phyloP scores from a whole-genome alignment of 1,140 invertebrate genomes.

The Caenorhabditis briggsae region DNA sequence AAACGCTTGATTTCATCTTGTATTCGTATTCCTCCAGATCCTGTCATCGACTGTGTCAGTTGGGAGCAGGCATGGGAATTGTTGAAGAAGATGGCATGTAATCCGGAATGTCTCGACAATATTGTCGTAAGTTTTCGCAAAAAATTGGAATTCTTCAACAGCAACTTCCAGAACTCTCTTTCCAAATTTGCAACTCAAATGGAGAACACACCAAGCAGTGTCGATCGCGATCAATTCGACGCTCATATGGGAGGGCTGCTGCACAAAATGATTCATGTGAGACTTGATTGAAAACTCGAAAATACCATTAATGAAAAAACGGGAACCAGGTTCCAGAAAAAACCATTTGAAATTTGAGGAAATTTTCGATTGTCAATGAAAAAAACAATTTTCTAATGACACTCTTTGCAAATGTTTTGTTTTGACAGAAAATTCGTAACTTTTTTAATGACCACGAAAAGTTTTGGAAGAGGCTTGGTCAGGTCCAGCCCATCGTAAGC shows the following conservation, averaged over 20 bases:
- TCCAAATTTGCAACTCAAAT: constrained; percentile 72
- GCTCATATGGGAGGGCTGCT: constrained; percentile 76
- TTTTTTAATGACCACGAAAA: too few relatives aligned
- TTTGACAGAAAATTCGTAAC: background rate
- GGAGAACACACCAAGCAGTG: constrained; percentile 67
- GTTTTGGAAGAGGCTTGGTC: too few relatives aligned
- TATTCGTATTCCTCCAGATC: constrained; percentile 62
- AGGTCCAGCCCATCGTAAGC: too few relatives aligned
- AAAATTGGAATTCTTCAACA: too few relatives aligned
- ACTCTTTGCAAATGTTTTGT: too few relatives aligned
- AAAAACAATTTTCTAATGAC: too few relatives aligned
- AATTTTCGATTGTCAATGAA: too few relatives aligned
- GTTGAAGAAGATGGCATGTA: constrained; percentile 80
- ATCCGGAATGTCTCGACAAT: constrained; percentile 82
- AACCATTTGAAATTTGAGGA: too few relatives aligned
- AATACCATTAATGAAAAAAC: too few relatives aligned
- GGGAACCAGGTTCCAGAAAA: too few relatives aligned
- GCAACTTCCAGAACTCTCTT: constrained; percentile 59
- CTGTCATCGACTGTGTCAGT: constrained; percentile 73
- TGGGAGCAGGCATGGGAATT: constrained; percentile 78
- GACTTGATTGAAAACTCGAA: background rate
- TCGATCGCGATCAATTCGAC: constrained; percentile 74
- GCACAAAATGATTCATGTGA: constrained; percentile 72
- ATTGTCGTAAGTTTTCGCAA: constrained; percentile 78
- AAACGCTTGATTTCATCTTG: constrained; percentile 6